These are phyloP conservation scores for Petrocephalus schoutedeni DNA, from an alignment of 2,797 vertebrate species.

Conservation along the genomic window DNA sequence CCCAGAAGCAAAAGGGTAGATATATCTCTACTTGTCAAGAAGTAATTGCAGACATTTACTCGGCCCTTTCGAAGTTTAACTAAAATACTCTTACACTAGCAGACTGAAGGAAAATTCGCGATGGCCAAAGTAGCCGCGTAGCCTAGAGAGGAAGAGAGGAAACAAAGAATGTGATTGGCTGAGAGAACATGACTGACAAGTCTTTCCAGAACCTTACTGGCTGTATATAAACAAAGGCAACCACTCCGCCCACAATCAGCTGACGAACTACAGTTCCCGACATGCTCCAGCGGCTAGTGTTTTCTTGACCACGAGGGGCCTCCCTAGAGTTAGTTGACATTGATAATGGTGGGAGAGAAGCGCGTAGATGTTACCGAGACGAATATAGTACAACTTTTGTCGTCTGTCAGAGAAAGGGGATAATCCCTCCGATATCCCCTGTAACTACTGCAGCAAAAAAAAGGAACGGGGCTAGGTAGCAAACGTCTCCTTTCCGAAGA, in stretches of 20 bases:
- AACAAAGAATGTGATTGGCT: background rate
- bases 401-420: conserved; percentile 27
- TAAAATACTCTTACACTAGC: background rate
- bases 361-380: conserved; percentile 62
- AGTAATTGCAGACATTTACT: background rate
- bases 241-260: background rate
- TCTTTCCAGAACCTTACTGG: background rate
- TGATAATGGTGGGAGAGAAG: conserved; percentile 37
- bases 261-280: conserved; percentile 48
- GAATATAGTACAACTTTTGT: conserved; percentile 52
- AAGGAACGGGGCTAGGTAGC: too few species aligned
- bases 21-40: background rate
- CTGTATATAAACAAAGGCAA: background rate
- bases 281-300: conserved; percentile 3
- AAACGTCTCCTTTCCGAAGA: background rate
- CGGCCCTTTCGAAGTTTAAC: background rate
- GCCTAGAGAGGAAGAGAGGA: background rate
- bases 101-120: background rate
- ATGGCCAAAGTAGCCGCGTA: background rate
- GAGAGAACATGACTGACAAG: background rate
- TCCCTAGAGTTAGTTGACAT: conserved; percentile 47
- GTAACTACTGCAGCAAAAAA: background rate
- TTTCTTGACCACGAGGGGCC: conserved; percentile 51
- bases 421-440: background rate
- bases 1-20: background rate